Percentiles rank a stretch among this genome's conserved stretches.
Conservation (phyloP, 2,888 invertebrate genomes). For the Brachypalpus laphriformis region DNA sequence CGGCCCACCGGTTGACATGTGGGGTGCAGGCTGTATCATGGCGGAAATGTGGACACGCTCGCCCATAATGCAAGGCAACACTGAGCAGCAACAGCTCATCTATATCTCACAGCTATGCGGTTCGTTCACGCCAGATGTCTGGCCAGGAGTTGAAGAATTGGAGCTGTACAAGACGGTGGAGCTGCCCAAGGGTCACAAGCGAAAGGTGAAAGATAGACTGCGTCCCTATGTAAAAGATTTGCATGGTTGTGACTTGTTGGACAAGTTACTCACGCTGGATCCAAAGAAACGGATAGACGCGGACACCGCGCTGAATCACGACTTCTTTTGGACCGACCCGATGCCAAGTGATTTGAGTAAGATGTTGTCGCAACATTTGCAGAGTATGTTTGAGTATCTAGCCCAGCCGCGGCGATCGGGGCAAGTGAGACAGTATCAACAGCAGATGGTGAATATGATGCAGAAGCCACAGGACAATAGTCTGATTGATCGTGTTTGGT, state of each 20-base stretch:
- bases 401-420: slow-evolving; percentile 89
- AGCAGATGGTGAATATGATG: slow-evolving; percentile 83
- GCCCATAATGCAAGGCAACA: slow-evolving; percentile 97
- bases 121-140: slow-evolving; percentile 94
- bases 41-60: slow-evolving; percentile 99
- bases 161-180: slow-evolving; percentile 95
- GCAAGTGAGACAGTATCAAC: slow-evolving; percentile 89
- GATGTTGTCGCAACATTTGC: slow-evolving; percentile 95
- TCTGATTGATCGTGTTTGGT: slow-evolving; percentile 94
- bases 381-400: slow-evolving; percentile 97
- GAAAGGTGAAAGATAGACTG: slow-evolving; percentile 92
- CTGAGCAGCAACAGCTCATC: slow-evolving; percentile 97
- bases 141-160: slow-evolving; percentile 96
- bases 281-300: slow-evolving; percentile 94
- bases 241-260: slow-evolving; percentile 95
- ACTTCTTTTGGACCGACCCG: slow-evolving; percentile 99
- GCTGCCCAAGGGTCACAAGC: slow-evolving; percentile 92
- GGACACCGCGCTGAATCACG: slow-evolving; percentile 97
- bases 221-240: slow-evolving; percentile 95
- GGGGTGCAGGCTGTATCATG: slow-evolving; percentile 99
- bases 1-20: slow-evolving; percentile 97
- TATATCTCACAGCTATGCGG: slow-evolving; percentile 98
- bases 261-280: slow-evolving; percentile 95
- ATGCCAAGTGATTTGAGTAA: slow-evolving; percentile 95
- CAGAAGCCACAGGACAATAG: slow-evolving; percentile 90